Evolutionary conservation across 2,888 invertebrate species (phyloP), one percentile per base, ranked within the genome.

Genomic region (Lordiphosa fenestrarum): DNA sequence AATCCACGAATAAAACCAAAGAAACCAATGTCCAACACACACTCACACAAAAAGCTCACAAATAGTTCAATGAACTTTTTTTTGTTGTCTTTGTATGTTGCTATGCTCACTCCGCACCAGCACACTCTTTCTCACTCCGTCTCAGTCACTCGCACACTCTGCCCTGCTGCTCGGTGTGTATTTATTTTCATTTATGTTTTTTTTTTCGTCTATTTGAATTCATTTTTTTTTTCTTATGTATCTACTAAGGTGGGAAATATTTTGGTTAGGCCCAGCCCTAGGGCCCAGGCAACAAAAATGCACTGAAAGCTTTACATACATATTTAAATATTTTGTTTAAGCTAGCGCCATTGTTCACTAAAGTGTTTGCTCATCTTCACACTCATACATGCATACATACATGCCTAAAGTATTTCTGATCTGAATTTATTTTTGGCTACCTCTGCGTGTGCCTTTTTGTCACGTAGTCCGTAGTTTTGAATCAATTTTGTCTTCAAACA

Each of bases 1-100:
- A 81, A 84, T 84, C 80, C 83, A 85, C 83, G 83, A 85, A 83
- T 84, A 84, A 85, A 84, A 75, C 75, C 66, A 75, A 83, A 82
- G 86, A 85, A 83, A 84, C 82, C 72, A 62, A 61, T 64, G 67
- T 69, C 76, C 76, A 70, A 72, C 73, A 67, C 64, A 71, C 54
- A 61, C 23, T 53, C 57, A 40, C 53, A 49, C 53, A 69, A 81
- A 82, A 83, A 85, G 82, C 86, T 82, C 86, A 78, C 82, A 84
- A 82, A 83, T 82, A 84, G 84, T 84, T 84, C 84, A 84, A 74
- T 85, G 84, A 84, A 84, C 84, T 77, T 81, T 65, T 73, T 73
- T 71, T 81, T 84, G 64, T 62, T 66, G 49, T 51, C 42, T 51
- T 51, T 73, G 57, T 65, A 74, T 77, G 84, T 84, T 77, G 76